These are phyloP conservation scores for Hypercompe scribonia DNA, from an alignment of 2,888 invertebrate species.

Conservation along the genomic window DNA sequence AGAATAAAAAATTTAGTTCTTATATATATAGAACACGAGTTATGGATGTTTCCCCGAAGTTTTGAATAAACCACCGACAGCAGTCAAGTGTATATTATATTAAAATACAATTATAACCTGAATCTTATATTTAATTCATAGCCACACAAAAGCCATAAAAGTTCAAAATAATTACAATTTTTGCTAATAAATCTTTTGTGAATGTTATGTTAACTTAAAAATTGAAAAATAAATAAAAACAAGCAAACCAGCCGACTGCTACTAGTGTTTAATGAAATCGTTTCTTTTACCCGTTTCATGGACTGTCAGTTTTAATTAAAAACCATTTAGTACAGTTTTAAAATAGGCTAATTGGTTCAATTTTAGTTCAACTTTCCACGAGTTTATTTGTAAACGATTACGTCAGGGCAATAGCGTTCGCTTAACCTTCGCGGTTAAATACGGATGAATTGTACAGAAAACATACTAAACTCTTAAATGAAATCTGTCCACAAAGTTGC, in stretches of 20 bases:
- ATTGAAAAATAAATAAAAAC: not conserved
- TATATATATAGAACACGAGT: not conserved
- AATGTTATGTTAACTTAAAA: not conserved
- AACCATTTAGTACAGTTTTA: constrained; percentile 62
- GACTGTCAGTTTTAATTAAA: constrained; percentile 67
- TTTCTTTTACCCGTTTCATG: constrained; percentile 66
- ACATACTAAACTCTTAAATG: constrained; percentile 5
- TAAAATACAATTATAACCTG: not conserved
- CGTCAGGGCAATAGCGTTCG: constrained; percentile 45
- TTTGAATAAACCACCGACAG: not conserved
- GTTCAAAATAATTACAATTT: not conserved
- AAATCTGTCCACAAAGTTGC: not conserved
- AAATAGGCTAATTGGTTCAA: constrained; percentile 70
- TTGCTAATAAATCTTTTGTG: not conserved
- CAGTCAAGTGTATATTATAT: not conserved
- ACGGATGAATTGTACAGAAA: constrained; percentile 47
- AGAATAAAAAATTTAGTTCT: no score
- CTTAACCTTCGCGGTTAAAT: constrained; percentile 47
- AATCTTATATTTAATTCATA: not conserved
- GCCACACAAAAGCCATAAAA: not conserved
- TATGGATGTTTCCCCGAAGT: not conserved
- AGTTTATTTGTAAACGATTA: constrained; percentile 48
- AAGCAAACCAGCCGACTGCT: not conserved
- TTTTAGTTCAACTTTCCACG: constrained; percentile 67
- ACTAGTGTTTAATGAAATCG: constrained; percentile 34